Evolutionary conservation across 2,797 vertebrate species (phyloP).

Genomic region (Alauda arvensis): DNA sequence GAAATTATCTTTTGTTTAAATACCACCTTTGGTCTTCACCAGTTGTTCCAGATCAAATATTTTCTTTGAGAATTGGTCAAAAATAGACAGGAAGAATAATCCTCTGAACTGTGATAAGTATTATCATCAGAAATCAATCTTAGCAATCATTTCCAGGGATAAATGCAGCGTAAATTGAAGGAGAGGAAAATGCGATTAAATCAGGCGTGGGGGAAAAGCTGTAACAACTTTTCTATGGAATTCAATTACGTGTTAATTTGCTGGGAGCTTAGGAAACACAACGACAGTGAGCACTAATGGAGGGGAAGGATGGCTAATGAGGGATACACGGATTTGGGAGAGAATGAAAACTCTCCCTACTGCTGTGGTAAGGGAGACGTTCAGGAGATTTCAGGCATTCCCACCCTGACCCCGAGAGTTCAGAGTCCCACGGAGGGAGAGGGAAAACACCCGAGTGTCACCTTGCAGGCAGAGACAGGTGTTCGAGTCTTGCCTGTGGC

Average conservation of each 20-base stretch:
- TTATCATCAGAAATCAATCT: slow-evolving; percentile 14
- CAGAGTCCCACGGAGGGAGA: background rate
- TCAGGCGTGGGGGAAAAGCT: background rate
- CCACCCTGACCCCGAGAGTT: too few species aligned
- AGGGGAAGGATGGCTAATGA: background rate
- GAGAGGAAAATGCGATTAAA: slow-evolving; percentile 13
- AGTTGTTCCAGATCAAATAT: slow-evolving; percentile 6
- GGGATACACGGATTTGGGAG: background rate
- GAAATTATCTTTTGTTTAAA: background rate
- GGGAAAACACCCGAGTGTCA: background rate
- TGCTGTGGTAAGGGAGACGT: background rate
- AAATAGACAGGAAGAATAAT: background rate
- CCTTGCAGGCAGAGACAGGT: too few species aligned
- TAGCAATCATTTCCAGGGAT: background rate
- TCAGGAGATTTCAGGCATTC: too few species aligned
- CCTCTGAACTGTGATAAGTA: background rate
- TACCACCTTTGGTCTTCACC: background rate
- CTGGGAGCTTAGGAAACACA: background rate
- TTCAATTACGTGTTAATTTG: slow-evolving; percentile 41
- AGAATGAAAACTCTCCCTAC: background rate
- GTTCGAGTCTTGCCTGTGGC: too few species aligned
- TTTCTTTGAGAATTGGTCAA: background rate
- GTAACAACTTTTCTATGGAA: background rate
- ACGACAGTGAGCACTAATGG: background rate
- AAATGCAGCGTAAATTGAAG: background rate